phyloP scores from a whole-genome alignment of 2,888 invertebrate species.

The Rotaria sp. region DNA sequence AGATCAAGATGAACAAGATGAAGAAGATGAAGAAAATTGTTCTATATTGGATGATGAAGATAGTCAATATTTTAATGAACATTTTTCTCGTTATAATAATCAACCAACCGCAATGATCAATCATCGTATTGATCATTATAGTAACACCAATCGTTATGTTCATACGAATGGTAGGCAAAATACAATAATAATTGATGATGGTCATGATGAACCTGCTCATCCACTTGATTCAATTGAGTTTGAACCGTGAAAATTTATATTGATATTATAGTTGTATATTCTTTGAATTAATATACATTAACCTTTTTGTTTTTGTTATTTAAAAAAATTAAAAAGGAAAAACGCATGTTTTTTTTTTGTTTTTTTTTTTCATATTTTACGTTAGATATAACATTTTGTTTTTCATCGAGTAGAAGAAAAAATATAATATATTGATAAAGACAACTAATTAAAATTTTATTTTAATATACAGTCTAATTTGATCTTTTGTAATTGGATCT shows the following conservation, averaged over 20 bases:
- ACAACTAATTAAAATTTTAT: no score
- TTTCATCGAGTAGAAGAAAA: no score
- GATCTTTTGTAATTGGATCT: no score
- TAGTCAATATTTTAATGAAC: conserved; percentile 4
- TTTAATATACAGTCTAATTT: no score
- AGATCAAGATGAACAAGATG: background rate
- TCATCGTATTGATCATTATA: background rate
- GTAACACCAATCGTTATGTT: background rate
- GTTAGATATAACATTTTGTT: background rate
- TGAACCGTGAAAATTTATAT: background rate
- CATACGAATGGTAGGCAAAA: background rate
- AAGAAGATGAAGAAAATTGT: background rate
- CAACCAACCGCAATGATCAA: background rate
- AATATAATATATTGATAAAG: no score
- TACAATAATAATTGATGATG: background rate
- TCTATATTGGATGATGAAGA: background rate
- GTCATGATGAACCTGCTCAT: background rate
- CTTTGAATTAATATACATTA: background rate
- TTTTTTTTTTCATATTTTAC: background rate
- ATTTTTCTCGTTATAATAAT: background rate
- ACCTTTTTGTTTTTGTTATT: background rate
- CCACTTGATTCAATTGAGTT: background rate
- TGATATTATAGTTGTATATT: background rate
- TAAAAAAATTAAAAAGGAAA: background rate
- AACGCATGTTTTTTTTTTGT: background rate